Base-by-base conservation (phyloP, 2,113 vertebrate genomes). In the Stigmatopora argus region DNA sequence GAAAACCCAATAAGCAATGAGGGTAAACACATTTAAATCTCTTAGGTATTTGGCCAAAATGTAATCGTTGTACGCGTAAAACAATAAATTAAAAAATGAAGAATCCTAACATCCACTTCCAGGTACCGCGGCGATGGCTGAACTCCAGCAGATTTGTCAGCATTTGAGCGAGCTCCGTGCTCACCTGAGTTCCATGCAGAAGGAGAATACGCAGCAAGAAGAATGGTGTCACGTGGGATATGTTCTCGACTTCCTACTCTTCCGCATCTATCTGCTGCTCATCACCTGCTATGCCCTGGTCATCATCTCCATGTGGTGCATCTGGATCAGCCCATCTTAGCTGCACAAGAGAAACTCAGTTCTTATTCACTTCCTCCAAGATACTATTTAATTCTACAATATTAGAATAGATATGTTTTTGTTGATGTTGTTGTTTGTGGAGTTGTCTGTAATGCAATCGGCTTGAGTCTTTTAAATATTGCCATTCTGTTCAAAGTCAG, bases 211-310 rank as follows among this genome's bases (percentile, higher is more conserved):
- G 65, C 80, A 90, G 45, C 87, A 85, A 75, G 86, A 90, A 7
- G 84, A 90, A 81, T 93, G 92, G 92, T 89, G 92, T 44, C 90
- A 92, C 4, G 88, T 93, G 0, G 92, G 91, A 15, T 92, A 93
- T 17, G 77, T 93, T 41, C 87, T 93, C 0, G 92, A 93, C 82
- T 91, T 85, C 77, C 82, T 93, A 62, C 89, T 93, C 3, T 92
- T 92, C 78, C 87, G 91, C 51, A 83, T 91, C 66, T 93, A 93
- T 71, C 81, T 92, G 67, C 71, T 92, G 57, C 84, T 92, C 59
- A 92, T 93, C 78, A 80, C 80, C 38, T 89, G 84, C 55, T 93
- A 93, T 2, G 89, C 89, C 2, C 21, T 92, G 47, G 89, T 92
- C 67, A 92, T 93, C 66, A 91, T 91, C 79, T 82, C 72, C 71